Percentiles rank a stretch among this genome's conserved stretches.
These are phyloP conservation scores for Diaprepes abbreviatus DNA, from an alignment of 2,888 invertebrate species.

Conservation along the genomic window DNA sequence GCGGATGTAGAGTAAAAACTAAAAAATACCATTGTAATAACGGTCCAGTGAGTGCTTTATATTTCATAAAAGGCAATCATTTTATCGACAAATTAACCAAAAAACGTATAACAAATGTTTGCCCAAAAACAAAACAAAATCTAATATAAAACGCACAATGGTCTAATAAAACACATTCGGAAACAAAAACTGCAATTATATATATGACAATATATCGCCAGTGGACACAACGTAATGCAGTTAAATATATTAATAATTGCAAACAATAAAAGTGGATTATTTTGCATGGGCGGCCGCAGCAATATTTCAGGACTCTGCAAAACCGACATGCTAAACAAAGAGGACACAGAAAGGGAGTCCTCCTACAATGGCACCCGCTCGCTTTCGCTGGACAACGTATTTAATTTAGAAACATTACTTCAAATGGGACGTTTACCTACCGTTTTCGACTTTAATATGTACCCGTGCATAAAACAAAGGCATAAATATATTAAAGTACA, in stretches of 20 bases:
- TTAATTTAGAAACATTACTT: constrained; percentile 54
- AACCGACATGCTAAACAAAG: constrained; percentile 55
- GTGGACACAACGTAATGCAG: constrained; percentile 62
- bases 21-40: constrained; percentile 4
- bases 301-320: constrained; percentile 58
- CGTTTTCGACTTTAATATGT: constrained; percentile 32
- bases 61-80: constrained; percentile 57
- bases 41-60: constrained; percentile 34
- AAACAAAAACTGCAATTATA: constrained; percentile 65
- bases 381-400: constrained; percentile 52
- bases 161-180: constrained; percentile 65
- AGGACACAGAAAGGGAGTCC: constrained; percentile 45
- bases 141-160: constrained; percentile 65
- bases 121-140: constrained; percentile 62
- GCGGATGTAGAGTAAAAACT: constrained; percentile 14
- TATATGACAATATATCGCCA: constrained; percentile 63
- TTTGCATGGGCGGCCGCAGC: constrained; percentile 63
- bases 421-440: constrained; percentile 40
- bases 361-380: constrained; percentile 31
- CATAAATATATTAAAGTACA: no score
- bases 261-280: constrained; percentile 67
- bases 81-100: constrained; percentile 64
- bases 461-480: neutral
- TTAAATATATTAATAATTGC: constrained; percentile 68
- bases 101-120: constrained; percentile 62